Evolutionary conservation across 2,888 invertebrate species (phyloP).

Genomic region (Cenopis cana): DNA sequence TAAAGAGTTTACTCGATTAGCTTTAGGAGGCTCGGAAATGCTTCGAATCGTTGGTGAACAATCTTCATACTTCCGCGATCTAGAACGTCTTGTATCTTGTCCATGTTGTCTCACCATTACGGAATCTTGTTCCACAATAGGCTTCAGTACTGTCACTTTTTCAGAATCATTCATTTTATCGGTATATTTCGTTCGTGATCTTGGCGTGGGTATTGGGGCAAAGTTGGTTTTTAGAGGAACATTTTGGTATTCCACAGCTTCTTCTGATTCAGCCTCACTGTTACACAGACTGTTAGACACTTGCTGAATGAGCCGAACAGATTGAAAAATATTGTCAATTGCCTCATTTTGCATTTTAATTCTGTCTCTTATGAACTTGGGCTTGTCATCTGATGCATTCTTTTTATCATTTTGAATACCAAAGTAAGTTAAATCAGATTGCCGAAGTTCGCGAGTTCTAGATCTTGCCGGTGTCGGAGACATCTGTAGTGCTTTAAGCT

Average conservation of each 20-base stretch:
- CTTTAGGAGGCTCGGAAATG: slow-evolving; percentile 72
- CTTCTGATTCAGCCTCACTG: slow-evolving; percentile 78
- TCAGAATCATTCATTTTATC: slow-evolving; percentile 57
- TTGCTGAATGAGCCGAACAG: slow-evolving; percentile 74
- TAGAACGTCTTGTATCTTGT: slow-evolving; percentile 58
- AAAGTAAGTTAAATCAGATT: slow-evolving; percentile 86
- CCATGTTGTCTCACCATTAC: slow-evolving; percentile 49
- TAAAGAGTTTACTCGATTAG: slow-evolving; percentile 51
- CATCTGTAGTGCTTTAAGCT: slow-evolving; percentile 57
- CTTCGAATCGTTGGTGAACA: slow-evolving; percentile 59
- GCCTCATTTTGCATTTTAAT: slow-evolving; percentile 53
- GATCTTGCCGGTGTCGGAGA: slow-evolving; percentile 62
- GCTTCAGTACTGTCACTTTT: slow-evolving; percentile 60
- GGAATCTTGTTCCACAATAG: slow-evolving; percentile 67
- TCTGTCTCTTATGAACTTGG: slow-evolving; percentile 47
- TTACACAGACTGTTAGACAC: slow-evolving; percentile 74
- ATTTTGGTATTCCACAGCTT: slow-evolving; percentile 75
- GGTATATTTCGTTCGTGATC: slow-evolving; percentile 66
- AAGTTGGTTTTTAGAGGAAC: slow-evolving; percentile 64
- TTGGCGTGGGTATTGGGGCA: slow-evolving; percentile 70
- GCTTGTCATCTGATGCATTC: slow-evolving; percentile 34
- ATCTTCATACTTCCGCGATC: slow-evolving; percentile 60
- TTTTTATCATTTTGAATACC: slow-evolving; percentile 63
- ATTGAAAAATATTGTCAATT: slow-evolving; percentile 69
- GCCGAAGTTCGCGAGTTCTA: slow-evolving; percentile 81